phyloP scores from a whole-genome alignment of 2,797 vertebrate species.

The Ctenosaura bakeri region DNA sequence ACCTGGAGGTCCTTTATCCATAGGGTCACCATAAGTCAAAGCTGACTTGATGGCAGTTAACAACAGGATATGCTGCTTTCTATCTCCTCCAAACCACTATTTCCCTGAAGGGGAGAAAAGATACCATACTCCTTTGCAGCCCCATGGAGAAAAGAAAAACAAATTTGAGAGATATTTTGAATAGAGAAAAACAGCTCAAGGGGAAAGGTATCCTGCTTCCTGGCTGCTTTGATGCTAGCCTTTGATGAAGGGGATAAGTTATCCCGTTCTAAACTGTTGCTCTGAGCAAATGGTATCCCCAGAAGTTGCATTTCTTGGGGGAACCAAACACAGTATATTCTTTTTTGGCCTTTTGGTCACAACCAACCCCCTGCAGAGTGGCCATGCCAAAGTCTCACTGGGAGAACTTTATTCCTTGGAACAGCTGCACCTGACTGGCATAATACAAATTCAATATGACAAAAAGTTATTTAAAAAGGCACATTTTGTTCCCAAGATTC shows the following conservation, averaged over 20 bases:
- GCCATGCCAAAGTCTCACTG: background rate
- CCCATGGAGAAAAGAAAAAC: background rate
- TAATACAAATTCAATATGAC: slow-evolving; percentile 10
- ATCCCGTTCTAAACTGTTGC: background rate
- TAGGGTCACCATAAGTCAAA: no score
- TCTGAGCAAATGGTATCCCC: background rate
- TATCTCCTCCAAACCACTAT: background rate
- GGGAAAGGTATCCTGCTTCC: no score
- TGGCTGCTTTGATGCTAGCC: no score
- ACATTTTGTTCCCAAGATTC: background rate
- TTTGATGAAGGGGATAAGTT: background rate
- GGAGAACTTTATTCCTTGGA: slow-evolving; percentile 1
- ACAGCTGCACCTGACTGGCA: background rate
- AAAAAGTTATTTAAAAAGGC: background rate
- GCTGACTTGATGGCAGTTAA: no score
- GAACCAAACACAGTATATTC: background rate
- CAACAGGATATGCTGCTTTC: background rate
- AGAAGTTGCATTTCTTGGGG: background rate
- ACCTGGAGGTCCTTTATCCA: no score
- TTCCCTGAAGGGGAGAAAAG: background rate
- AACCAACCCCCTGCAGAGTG: background rate
- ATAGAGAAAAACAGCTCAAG: background rate
- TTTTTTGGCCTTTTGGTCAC: background rate
- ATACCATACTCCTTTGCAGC: background rate
- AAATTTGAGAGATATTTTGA: background rate